These are phyloP conservation scores for Haemorhous mexicanus DNA, from an alignment of 2,113 vertebrate species.

Conservation along the genomic window DNA sequence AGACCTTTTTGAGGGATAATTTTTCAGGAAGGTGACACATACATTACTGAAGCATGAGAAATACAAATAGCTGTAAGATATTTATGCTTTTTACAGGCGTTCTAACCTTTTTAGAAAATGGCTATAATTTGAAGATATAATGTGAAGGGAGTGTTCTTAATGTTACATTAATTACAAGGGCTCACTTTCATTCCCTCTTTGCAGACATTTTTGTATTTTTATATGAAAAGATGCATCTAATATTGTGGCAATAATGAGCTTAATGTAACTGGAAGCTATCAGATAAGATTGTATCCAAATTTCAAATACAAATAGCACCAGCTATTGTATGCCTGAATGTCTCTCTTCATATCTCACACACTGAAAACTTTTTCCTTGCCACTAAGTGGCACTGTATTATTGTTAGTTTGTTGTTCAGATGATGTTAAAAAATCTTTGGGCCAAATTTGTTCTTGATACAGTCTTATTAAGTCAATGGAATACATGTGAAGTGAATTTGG, in stretches of 20 bases:
- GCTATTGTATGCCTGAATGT: conserved; percentile 1
- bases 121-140: conserved; percentile 56
- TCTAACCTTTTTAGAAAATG: conserved; percentile 70
- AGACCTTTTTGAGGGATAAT: conserved; percentile 9
- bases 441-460: conserved; percentile 14
- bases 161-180: conserved; percentile 65
- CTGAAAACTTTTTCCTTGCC: conserved; percentile 52
- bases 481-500: neutral
- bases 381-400: conserved; percentile 71
- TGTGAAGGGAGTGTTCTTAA: conserved; percentile 63
- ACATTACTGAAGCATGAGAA: conserved; percentile 22
- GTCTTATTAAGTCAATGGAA: neutral
- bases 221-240: conserved; percentile 66
- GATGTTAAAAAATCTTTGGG: conserved; percentile 31
- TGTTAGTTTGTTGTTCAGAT: conserved; percentile 48
- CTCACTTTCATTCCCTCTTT: conserved; percentile 52
- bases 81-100: conserved; percentile 32
- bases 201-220: conserved; percentile 65
- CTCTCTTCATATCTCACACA: neutral
- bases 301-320: conserved; percentile 60
- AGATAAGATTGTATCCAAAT: conserved; percentile 64
- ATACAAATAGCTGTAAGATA: conserved; percentile 54
- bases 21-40: conserved; percentile 36
- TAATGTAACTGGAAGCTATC: conserved; percentile 72
- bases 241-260: conserved; percentile 70